phyloP scores from a whole-genome alignment of 2,113 vertebrate genomes.

The Dipodomys ordii region DNA sequence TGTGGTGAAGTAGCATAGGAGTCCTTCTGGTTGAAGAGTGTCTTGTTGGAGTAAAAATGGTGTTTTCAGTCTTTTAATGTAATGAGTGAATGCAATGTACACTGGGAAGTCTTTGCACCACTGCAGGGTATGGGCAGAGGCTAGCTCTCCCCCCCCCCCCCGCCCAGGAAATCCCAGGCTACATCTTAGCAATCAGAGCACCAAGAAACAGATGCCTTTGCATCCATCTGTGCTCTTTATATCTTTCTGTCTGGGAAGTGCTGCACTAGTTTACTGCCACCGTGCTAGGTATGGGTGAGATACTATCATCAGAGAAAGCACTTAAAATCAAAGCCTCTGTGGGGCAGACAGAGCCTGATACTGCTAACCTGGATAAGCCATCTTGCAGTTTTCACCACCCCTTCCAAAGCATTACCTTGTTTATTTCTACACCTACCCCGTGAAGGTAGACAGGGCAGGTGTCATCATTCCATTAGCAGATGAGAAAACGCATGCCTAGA shows the following conservation, averaged over 20 bases:
- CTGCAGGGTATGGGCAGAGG: not conserved
- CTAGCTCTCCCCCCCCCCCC: rapidly evolving
- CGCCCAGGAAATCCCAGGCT: not conserved
- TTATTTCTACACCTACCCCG: not conserved
- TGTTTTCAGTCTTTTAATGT: not conserved
- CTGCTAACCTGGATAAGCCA: too few species aligned
- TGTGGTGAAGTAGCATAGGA: not conserved
- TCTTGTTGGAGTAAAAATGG: not conserved
- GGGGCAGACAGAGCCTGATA: not conserved
- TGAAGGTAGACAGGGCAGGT: too few species aligned
- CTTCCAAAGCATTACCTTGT: not conserved
- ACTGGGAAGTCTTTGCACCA: not conserved
- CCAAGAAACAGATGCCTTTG: not conserved
- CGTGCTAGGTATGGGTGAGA: not conserved
- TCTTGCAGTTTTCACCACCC: not conserved
- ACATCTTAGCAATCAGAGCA: rapidly evolving
- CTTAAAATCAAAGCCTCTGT: not conserved
- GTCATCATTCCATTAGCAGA: not conserved
- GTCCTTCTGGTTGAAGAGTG: not conserved
- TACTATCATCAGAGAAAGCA: not conserved
- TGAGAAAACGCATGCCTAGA: not conserved
- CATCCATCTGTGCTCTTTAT: rapidly evolving
- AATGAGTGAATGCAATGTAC: rapidly evolving
- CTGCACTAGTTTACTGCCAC: not conserved
- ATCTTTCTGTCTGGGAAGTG: not conserved